These are phyloP conservation scores for Artemia sinica DNA, from an alignment of 2,888 invertebrate genomes.

Conservation along the genomic window DNA sequence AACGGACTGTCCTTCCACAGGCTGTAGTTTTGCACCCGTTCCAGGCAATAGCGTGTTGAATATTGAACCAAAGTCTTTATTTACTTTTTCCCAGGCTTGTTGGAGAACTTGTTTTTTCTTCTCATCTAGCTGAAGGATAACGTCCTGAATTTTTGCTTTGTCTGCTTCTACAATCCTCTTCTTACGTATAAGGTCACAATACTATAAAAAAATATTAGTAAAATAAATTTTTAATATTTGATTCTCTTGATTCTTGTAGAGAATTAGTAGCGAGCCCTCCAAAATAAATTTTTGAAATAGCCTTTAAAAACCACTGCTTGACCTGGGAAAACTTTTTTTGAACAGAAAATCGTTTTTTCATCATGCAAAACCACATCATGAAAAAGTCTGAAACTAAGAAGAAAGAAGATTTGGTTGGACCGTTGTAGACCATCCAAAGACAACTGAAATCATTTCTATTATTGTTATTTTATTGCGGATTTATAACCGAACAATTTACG, in stretches of 20 bases:
- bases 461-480: no score
- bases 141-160: constrained; percentile 49
- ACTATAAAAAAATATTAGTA: constrained; percentile 33
- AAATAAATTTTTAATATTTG: constrained; percentile 16
- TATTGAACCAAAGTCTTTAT: constrained; percentile 83
- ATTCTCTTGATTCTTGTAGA: not conserved
- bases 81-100: constrained; percentile 61
- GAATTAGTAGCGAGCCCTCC: not conserved
- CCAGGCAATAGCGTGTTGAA: constrained; percentile 79
- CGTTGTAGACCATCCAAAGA: no score
- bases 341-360: no score
- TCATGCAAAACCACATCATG: no score
- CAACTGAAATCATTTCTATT: no score
- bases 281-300: not conserved
- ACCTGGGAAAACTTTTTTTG: no score
- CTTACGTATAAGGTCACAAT: constrained; percentile 49
- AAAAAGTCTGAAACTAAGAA: no score
- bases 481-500: no score
- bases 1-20: constrained; percentile 51
- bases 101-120: constrained; percentile 68
- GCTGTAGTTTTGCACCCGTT: constrained; percentile 64
- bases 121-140: constrained; percentile 72
- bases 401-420: no score
- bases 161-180: constrained; percentile 54
- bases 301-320: not conserved